Conservation (phyloP, 2,113 vertebrate species). For the Cryptotis parvus region DNA sequence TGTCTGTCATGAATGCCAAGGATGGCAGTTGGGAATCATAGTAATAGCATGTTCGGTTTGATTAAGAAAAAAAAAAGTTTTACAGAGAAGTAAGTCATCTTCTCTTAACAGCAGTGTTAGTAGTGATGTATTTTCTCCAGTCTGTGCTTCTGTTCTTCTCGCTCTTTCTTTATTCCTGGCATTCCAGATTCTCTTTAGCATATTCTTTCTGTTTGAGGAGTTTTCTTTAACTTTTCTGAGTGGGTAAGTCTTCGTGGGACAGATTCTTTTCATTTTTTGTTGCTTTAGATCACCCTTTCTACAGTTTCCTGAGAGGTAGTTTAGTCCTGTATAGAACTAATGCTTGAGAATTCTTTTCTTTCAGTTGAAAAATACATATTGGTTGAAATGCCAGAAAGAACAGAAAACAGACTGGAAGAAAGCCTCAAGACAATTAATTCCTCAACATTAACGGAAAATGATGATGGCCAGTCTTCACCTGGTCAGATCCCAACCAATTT, state of each 20-base stretch:
- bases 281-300: conserved; percentile 20
- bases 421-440: background rate
- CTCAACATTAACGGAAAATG: background rate
- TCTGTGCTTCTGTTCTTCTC: conserved; percentile 17
- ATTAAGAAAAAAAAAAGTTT: background rate
- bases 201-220: background rate
- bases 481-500: background rate
- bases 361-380: conserved; percentile 53
- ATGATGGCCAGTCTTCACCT: background rate
- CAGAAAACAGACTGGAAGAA: conserved; percentile 1
- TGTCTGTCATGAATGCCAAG: conserved; percentile 12
- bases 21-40: background rate
- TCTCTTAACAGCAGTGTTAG: background rate
- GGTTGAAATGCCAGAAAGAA: background rate
- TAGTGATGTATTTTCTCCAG: background rate
- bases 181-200: background rate
- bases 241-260: background rate
- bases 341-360: conserved; percentile 30
- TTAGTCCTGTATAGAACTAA: conserved; percentile 15
- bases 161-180: background rate
- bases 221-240: conserved; percentile 36
- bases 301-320: background rate
- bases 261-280: conserved; percentile 48
- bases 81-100: background rate
- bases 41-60: conserved; percentile 1